Evolutionary conservation across 2,113 vertebrate species (phyloP).

Genomic region (Peromyscus californicus): DNA sequence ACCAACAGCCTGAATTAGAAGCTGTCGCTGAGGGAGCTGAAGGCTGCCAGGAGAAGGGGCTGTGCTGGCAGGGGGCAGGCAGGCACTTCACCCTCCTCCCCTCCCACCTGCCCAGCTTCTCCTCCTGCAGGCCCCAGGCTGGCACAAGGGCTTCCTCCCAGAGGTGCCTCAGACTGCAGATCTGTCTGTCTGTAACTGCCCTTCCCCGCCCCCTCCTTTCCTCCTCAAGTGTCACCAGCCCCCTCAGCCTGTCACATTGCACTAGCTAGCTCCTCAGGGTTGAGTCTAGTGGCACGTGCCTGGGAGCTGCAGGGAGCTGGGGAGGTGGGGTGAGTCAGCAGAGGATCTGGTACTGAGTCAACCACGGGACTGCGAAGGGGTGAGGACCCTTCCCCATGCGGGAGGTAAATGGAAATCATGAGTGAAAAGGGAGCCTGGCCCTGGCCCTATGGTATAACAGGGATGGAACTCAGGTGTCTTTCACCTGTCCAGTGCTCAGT

Average conservation of each 20-base stretch:
- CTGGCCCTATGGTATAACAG: not conserved
- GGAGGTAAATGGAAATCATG: slow-evolving; percentile 13
- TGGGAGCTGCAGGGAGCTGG: slow-evolving; percentile 69
- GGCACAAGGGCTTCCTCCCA: slow-evolving; percentile 67
- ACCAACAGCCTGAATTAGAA: slow-evolving; percentile 83
- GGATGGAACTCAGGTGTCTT: slow-evolving; percentile 28
- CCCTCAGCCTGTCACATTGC: slow-evolving; percentile 82
- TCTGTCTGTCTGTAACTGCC: slow-evolving; percentile 71
- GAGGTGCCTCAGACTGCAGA: slow-evolving; percentile 8
- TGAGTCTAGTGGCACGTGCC: slow-evolving; percentile 71
- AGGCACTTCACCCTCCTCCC: not conserved
- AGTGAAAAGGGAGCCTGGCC: not conserved
- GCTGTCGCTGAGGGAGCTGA: slow-evolving; percentile 80
- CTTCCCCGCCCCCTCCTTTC: slow-evolving; percentile 24
- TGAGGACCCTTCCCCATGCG: slow-evolving; percentile 36
- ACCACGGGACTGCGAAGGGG: slow-evolving; percentile 22
- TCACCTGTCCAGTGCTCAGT: not conserved
- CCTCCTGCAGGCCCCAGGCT: slow-evolving; percentile 14
- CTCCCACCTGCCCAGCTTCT: slow-evolving; percentile 61
- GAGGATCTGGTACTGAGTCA: slow-evolving; percentile 73
- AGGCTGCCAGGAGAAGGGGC: slow-evolving; percentile 78
- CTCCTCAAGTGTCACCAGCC: slow-evolving; percentile 79
- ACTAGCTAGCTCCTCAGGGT: slow-evolving; percentile 59
- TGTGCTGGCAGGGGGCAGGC: slow-evolving; percentile 74
- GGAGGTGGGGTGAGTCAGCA: slow-evolving; percentile 73